A percentile compares a stretch with the other conserved stretches of the same genome.
Conservation (phyloP, 2,888 invertebrate species). For the Fissipunctia ypsillon region DNA sequence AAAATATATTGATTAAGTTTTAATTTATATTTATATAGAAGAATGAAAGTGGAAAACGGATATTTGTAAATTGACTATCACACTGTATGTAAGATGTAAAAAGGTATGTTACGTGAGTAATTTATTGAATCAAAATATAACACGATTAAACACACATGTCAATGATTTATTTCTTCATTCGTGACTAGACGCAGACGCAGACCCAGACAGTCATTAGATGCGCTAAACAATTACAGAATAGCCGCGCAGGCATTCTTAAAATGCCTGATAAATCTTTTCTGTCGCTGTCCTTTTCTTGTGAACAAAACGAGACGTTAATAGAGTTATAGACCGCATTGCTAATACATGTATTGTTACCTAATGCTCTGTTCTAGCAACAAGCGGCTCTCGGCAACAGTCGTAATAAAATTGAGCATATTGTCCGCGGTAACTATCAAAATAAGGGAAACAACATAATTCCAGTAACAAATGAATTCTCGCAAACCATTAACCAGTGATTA, state of each 20-base stretch:
- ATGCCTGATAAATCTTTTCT: conserved; percentile 19
- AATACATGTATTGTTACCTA: conserved; percentile 6
- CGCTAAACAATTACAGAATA: conserved; percentile 22
- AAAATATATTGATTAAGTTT: conserved; percentile 85
- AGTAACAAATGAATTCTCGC: conserved; percentile 56
- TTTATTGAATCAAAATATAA: conserved; percentile 90
- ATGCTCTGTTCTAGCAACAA: neutral
- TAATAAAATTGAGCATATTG: conserved; percentile 29
- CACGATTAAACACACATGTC: conserved; percentile 79
- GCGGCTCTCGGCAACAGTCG: neutral
- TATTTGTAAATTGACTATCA: conserved; percentile 87
- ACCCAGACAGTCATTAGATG: conserved; percentile 15
- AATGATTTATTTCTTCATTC: conserved; percentile 58
- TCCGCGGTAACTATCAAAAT: conserved; percentile 46
- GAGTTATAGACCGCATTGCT: conserved; percentile 5
- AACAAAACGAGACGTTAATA: conserved; percentile 25
- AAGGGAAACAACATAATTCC: conserved; percentile 44
- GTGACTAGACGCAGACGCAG: neutral
- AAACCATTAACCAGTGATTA: conserved; percentile 45
- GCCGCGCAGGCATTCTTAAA: neutral
- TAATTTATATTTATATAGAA: conserved; percentile 78
- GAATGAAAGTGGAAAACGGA: conserved; percentile 78
- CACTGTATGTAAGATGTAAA: conserved; percentile 85
- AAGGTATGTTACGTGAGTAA: conserved; percentile 89
- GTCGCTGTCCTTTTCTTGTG: conserved; percentile 17